A percentile compares a stretch with the other conserved stretches of the same genome.
These are phyloP conservation scores for Paramormyrops kingsleyae DNA, from an alignment of 2,113 vertebrate species.

Conservation along the genomic window DNA sequence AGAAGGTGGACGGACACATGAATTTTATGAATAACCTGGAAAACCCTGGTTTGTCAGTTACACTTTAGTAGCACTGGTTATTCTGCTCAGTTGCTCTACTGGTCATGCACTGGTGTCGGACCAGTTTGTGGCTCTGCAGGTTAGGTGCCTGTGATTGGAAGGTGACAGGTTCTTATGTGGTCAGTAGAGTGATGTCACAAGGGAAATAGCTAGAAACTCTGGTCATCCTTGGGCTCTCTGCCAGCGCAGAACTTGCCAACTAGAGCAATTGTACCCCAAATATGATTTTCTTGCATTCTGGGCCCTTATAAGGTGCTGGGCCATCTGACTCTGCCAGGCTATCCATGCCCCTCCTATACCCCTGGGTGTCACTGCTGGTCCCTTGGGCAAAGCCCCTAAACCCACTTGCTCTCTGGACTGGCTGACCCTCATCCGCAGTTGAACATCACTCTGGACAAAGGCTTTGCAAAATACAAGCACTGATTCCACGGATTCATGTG, in stretches of 20 bases:
- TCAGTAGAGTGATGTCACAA: neutral
- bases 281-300: neutral
- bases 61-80: neutral
- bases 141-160: neutral
- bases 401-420: neutral
- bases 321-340: neutral
- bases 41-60: neutral
- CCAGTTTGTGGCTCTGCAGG: neutral
- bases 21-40: neutral
- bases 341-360: neutral
- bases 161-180: neutral
- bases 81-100: neutral
- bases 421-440: neutral
- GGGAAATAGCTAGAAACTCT: neutral
- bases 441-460: neutral
- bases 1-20: neutral
- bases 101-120: neutral
- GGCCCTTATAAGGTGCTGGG: neutral
- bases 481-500: neutral
- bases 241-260: neutral
- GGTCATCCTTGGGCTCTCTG: neutral
- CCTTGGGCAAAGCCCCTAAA: neutral
- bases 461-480: neutral
- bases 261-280: neutral
- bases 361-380: neutral